Evolutionary conservation across 1,140 invertebrate genomes (phyloP), one percentile per base, ranked within the genome.

Genomic region (Epicauta chinensis): DNA sequence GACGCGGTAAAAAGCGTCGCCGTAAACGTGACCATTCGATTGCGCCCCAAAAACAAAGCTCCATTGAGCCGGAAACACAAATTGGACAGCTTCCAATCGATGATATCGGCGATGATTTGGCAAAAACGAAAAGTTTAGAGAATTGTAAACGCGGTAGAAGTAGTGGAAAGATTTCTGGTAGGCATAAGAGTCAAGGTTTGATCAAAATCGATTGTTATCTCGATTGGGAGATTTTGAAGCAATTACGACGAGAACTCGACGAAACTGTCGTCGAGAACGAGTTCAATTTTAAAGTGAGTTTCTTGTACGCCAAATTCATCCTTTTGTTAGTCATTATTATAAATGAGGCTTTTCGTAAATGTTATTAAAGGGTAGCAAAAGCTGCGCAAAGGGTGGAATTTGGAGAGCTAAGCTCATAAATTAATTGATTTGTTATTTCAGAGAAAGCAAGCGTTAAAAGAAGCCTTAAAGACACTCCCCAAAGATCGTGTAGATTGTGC

Each of bases 401-500:
- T 56, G 61, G n/a, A 12, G 45, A 82, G 80, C 4, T 5, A 3
- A 23, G 1, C 7, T 23, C 7, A 5, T 5, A 23, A 23, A 23
- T 23, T 23, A n/a, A n/a, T n/a, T n/a, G n/a, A n/a, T n/a, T 23
- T 23, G 4, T 0, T 23, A 23, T 66, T 69, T 54, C 50, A 77
- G 76, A 73, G 77, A 56, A 73, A 74, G 38, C 75, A 77, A 45
- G 82, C 82, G 0, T 65, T 84, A n/a, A 73, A 82, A 66, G 83
- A 86, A 66, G 82, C 81, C 2, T 55, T 80, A 1, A 71, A 80
- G 23, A 75, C 74, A 11, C 62, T 74, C 10, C 66, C 74, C 0
- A 69, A 72, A 31, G 57, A 62, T 14, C 74, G 73, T 43, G 93
- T 72, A 96, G 93, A 73, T 97, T 99, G 57, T 93, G 95, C 76